Evolutionary conservation across 1,140 invertebrate genomes (phyloP).

Genomic region (Bradynema listronoti): DNA sequence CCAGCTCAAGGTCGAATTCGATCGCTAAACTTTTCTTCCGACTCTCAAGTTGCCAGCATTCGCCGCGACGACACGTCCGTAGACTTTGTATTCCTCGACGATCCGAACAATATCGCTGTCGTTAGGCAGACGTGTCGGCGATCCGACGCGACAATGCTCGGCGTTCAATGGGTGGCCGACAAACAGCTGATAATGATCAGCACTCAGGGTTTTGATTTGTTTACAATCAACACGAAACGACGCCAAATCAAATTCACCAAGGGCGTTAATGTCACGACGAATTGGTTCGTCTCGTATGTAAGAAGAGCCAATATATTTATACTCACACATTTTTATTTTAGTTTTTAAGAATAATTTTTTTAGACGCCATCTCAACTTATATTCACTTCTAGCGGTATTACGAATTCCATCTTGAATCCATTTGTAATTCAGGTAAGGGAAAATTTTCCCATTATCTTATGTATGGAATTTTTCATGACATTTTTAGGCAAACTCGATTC

Average conservation of each 20-base stretch:
- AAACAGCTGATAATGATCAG: slow-evolving; percentile 20
- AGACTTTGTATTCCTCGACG: slow-evolving; percentile 27
- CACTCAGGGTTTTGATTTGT: slow-evolving; percentile 19
- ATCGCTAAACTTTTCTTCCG: slow-evolving; percentile 27
- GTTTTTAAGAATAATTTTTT: slow-evolving; percentile 8
- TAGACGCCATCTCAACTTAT: slow-evolving; percentile 30
- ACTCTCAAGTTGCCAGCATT: slow-evolving; percentile 16
- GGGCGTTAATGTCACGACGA: neutral
- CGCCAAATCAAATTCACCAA: slow-evolving; percentile 23
- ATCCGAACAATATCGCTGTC: neutral
- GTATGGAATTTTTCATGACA: neutral
- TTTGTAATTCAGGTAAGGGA: slow-evolving; percentile 26
- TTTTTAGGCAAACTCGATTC: slow-evolving; percentile 18
- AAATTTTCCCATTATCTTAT: neutral
- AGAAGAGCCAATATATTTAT: too few species aligned
- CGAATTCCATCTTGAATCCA: slow-evolving; percentile 9
- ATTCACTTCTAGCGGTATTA: slow-evolving; percentile 19
- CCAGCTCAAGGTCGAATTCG: slow-evolving; percentile 16
- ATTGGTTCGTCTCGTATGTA: slow-evolving; percentile 29
- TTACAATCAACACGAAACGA: slow-evolving; percentile 22
- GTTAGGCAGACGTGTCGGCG: neutral
- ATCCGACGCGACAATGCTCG: neutral
- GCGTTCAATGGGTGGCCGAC: slow-evolving; percentile 23
- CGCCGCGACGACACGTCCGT: slow-evolving; percentile 8
- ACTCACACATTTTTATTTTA: neutral